phyloP scores from a whole-genome alignment of 2,113 vertebrate species.

The Neotoma lepida region DNA sequence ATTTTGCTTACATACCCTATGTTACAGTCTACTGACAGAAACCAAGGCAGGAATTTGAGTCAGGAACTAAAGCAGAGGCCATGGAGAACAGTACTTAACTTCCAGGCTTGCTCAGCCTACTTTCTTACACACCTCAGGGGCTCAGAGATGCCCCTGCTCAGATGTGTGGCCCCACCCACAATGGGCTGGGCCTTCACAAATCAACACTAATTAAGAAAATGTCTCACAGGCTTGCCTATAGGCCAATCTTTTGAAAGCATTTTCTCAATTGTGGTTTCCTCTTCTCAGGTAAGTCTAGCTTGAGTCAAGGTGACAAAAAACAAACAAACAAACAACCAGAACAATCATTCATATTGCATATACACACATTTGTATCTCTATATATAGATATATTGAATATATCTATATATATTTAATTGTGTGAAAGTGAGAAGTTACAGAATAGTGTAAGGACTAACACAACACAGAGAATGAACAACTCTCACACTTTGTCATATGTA shows the following conservation, averaged over 20 bases:
- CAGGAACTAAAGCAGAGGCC: background rate
- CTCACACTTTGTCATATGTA: conserved; percentile 7
- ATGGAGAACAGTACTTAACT: background rate
- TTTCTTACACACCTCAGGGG: background rate
- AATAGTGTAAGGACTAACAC: background rate
- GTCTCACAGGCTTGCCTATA: background rate
- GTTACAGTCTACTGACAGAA: background rate
- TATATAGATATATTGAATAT: background rate
- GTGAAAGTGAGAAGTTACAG: background rate
- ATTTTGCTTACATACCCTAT: background rate
- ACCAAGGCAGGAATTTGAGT: background rate
- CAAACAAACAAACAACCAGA: background rate
- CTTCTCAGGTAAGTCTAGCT: background rate
- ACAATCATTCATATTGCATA: background rate
- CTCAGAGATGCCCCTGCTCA: background rate
- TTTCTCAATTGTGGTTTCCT: background rate
- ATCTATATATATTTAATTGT: background rate
- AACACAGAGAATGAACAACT: background rate
- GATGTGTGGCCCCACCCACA: background rate
- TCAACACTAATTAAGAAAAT: background rate
- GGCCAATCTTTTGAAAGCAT: background rate
- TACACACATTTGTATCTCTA: background rate
- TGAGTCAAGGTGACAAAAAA: background rate
- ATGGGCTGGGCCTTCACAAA: background rate
- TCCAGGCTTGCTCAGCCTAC: background rate